Percentiles rank a stretch among this genome's conserved stretches.
Conservation (phyloP, 2,888 invertebrate species). For the Empis stercorea region DNA sequence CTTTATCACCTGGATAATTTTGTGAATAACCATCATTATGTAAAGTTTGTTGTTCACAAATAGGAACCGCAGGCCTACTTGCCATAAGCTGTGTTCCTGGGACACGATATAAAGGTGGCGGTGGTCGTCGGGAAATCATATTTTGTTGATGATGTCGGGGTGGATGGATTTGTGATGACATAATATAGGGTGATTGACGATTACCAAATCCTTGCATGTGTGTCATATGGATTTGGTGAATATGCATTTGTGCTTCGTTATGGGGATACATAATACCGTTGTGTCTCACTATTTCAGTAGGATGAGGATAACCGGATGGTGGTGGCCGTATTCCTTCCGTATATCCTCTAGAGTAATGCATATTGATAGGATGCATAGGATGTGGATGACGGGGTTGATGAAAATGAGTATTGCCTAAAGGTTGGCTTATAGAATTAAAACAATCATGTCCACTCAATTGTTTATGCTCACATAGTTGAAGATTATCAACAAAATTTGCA, state of each 20-base stretch:
- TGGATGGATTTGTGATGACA: conserved; percentile 6
- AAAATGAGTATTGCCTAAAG: conserved; percentile 6
- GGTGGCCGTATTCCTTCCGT: not conserved
- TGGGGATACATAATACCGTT: not conserved
- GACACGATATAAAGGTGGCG: conserved; percentile 14
- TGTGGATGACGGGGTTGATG: conserved; percentile 7
- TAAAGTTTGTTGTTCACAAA: conserved; percentile 22
- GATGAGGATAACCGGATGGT: not conserved
- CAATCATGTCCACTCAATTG: conserved; percentile 18
- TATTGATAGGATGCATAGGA: conserved; percentile 11
- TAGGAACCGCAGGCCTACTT: conserved; percentile 21
- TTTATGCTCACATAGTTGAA: conserved; percentile 23
- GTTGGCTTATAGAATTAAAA: not conserved
- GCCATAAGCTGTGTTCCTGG: conserved; percentile 12
- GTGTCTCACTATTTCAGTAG: not conserved
- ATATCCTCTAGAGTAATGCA: not conserved
- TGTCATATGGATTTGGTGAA: conserved; percentile 9
- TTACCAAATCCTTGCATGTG: conserved; percentile 12
- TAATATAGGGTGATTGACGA: conserved; percentile 8
- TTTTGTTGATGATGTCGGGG: not conserved
- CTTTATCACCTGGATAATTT: conserved; percentile 8
- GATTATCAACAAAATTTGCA: conserved; percentile 26
- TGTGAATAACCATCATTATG: conserved; percentile 8
- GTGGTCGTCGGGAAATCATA: conserved; percentile 12
- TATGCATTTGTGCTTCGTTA: not conserved